These are phyloP conservation scores for human DNA, from an alignment of 2,113 vertebrate genomes.

Conservation along the genomic window DNA sequence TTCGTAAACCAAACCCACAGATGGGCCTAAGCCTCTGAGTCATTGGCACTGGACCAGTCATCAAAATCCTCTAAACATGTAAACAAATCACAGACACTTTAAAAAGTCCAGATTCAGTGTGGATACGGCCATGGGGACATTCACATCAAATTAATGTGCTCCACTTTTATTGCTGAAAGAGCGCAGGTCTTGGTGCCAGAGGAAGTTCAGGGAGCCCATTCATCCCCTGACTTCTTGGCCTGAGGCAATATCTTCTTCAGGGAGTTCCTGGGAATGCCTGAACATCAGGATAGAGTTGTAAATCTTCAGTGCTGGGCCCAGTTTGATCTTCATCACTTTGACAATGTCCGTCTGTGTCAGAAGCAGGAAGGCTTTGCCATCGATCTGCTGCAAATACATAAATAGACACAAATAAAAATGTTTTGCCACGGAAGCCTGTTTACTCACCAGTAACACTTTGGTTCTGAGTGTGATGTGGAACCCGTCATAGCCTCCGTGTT, in stretches of 20 bases:
- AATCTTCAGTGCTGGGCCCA: slow-evolving; percentile 95
- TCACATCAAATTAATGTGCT: not conserved
- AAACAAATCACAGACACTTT: not conserved
- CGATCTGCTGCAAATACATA: slow-evolving; percentile 88
- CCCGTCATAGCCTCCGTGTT: fast-evolving
- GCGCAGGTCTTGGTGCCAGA: not conserved
- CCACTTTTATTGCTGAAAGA: not conserved
- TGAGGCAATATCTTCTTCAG: not conserved
- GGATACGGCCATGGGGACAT: not conserved
- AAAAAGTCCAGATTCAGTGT: not conserved
- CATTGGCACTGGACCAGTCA: not conserved
- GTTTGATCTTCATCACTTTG: slow-evolving; percentile 94
- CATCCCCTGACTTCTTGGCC: not conserved
- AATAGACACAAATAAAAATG: not conserved
- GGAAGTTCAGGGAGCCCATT: fast-evolving
- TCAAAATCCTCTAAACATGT: not conserved
- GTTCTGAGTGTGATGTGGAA: fast-evolving
- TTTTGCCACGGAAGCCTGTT: not conserved
- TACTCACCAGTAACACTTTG: not conserved
- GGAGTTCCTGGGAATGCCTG: slow-evolving; percentile 69
- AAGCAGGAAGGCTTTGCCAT: slow-evolving; percentile 94
- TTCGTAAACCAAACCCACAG: not conserved
- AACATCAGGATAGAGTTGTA: slow-evolving; percentile 95
- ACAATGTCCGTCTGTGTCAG: slow-evolving; percentile 94
- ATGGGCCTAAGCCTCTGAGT: not conserved